Evolutionary conservation across 2,113 vertebrate species (phyloP).

Genomic region (Garra rufa): DNA sequence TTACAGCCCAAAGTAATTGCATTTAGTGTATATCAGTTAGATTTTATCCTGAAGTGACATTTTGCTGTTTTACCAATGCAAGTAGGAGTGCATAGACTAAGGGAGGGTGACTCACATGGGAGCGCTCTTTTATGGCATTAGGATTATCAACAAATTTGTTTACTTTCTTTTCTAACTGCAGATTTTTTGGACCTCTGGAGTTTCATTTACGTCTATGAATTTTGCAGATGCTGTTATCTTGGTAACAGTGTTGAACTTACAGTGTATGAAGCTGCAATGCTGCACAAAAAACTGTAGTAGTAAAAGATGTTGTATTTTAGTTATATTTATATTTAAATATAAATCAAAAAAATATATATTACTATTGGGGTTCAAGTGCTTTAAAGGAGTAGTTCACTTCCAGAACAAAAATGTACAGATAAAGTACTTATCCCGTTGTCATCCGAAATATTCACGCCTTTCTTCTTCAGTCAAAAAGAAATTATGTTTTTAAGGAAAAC

Average conservation of each 20-base stretch:
- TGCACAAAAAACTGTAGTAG: not conserved
- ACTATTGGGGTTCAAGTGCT: no score
- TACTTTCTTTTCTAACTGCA: conserved; percentile 2
- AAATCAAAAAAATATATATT: no score
- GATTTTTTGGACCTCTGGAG: not conserved
- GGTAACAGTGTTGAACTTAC: not conserved
- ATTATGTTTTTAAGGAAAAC: no score
- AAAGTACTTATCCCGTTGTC: no score
- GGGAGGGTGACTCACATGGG: not conserved
- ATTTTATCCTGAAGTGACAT: conserved; percentile 6
- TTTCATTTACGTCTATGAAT: not conserved
- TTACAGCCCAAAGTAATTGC: conserved; percentile 9
- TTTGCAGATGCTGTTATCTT: not conserved
- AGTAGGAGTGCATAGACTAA: not conserved
- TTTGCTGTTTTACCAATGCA: not conserved
- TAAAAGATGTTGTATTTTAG: not conserved
- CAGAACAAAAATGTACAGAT: no score
- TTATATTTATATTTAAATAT: no score
- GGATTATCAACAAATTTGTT: not conserved
- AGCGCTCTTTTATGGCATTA: not conserved
- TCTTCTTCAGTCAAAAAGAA: no score
- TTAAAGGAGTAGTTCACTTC: no score
- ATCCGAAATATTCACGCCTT: no score
- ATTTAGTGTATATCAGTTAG: conserved; percentile 21
- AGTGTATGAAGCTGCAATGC: not conserved